Evolutionary conservation across 2,888 invertebrate species (phyloP).

Genomic region (Agonopterix subpropinquella): DNA sequence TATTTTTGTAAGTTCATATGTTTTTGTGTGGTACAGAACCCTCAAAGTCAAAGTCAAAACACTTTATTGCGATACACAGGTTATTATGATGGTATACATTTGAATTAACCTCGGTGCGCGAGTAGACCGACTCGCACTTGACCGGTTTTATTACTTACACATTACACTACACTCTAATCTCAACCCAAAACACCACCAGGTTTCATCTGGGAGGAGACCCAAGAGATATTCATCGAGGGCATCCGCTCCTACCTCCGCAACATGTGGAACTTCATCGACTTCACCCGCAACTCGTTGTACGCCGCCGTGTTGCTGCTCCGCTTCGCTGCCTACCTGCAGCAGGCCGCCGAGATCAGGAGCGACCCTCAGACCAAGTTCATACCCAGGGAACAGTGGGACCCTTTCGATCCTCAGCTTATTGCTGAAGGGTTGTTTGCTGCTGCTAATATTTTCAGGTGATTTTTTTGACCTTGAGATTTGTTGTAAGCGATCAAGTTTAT

Average conservation of each 20-base stretch:
- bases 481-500: no score
- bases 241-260: conserved; percentile 90
- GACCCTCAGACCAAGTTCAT: conserved; percentile 84
- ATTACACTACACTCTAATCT: no score
- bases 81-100: no score
- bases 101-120: no score
- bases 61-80: no score
- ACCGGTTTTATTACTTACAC: no score
- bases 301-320: conserved; percentile 81
- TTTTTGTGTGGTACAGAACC: no score
- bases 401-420: conserved; percentile 94
- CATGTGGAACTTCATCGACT: conserved; percentile 98
- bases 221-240: conserved; percentile 93
- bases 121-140: no score
- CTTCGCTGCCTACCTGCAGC: conserved; percentile 85
- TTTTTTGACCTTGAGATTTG: background rate
- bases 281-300: conserved; percentile 92
- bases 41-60: no score
- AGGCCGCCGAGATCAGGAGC: conserved; percentile 78
- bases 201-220: conserved; percentile 94
- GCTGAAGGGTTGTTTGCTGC: conserved; percentile 96
- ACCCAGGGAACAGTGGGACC: conserved; percentile 91
- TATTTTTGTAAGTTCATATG: no score
- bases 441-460: conserved; percentile 91
- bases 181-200: conserved; percentile 59